Conservation (phyloP, 2,113 vertebrate genomes). For the Crotalus helleri region DNA sequence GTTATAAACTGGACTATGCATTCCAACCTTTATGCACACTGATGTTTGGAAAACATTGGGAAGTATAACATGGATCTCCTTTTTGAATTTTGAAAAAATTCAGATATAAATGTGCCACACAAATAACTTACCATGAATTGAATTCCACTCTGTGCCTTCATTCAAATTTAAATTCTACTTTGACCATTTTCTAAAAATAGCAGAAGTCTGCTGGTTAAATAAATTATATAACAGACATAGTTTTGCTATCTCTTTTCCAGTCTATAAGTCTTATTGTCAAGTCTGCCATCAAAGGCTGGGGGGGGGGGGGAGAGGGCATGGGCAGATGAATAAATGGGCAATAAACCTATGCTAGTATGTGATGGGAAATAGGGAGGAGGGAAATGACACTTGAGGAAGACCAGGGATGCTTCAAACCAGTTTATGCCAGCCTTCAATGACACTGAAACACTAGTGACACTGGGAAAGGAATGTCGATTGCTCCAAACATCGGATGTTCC, state of each 20-base stretch:
- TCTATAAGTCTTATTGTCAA: not conserved
- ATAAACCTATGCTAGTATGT: not conserved
- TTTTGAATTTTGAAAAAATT: not conserved
- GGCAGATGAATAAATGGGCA: not conserved
- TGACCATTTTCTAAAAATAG: not conserved
- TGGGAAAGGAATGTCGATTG: not conserved
- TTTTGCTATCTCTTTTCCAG: conserved; percentile 19
- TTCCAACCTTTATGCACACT: not conserved
- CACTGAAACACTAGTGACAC: not conserved
- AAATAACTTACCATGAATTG: not conserved
- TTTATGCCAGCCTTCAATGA: not conserved
- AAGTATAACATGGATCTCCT: not conserved
- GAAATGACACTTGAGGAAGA: not conserved
- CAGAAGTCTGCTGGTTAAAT: not conserved
- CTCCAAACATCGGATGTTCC: not conserved
- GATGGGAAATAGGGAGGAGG: not conserved
- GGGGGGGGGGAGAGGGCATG: not conserved
- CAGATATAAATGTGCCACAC: not conserved
- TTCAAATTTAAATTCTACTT: not conserved
- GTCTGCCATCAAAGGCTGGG: not conserved
- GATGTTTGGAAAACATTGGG: not conserved
- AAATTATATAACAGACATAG: not conserved
- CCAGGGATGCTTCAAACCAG: not conserved
- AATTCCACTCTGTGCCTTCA: not conserved
- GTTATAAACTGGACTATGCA: not conserved